phyloP scores from a whole-genome alignment of 1,140 invertebrate genomes.

The Plectus sambesii region DNA sequence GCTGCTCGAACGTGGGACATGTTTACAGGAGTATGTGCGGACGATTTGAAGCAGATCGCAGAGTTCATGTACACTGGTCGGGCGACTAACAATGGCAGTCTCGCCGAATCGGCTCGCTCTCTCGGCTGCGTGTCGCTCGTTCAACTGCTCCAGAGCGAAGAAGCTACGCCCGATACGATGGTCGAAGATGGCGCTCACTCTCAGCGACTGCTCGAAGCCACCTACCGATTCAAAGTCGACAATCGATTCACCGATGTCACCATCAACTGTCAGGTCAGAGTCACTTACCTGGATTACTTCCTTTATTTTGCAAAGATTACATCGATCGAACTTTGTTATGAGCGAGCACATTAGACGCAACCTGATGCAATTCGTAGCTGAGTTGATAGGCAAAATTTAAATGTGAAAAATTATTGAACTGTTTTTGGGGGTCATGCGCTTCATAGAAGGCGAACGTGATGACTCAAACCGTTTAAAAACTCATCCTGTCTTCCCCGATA shows the following conservation, averaged over 20 bases:
- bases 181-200: slow-evolving; percentile 12
- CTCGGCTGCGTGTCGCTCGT: slow-evolving; percentile 12
- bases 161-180: neutral
- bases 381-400: too few relatives aligned
- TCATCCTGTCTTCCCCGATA: too few relatives aligned
- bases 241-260: slow-evolving; percentile 13
- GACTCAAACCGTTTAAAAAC: too few relatives aligned
- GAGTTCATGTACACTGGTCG: slow-evolving; percentile 18
- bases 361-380: too few relatives aligned
- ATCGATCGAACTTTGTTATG: too few relatives aligned
- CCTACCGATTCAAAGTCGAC: slow-evolving; percentile 6
- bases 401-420: too few relatives aligned
- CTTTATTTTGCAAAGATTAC: too few relatives aligned
- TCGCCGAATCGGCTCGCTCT: slow-evolving; percentile 6
- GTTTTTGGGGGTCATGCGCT: too few relatives aligned
- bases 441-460: too few relatives aligned
- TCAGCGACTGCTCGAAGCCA: slow-evolving; percentile 1
- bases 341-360: too few relatives aligned
- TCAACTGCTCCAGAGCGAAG: neutral
- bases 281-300: too few relatives aligned
- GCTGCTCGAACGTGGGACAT: neutral
- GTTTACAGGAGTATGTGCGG: slow-evolving; percentile 6
- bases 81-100: neutral
- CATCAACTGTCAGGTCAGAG: too few relatives aligned
- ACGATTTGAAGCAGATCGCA: slow-evolving; percentile 14